These are phyloP conservation scores for Nymphicus hollandicus DNA, from an alignment of 2,113 vertebrate species.

Conservation along the genomic window DNA sequence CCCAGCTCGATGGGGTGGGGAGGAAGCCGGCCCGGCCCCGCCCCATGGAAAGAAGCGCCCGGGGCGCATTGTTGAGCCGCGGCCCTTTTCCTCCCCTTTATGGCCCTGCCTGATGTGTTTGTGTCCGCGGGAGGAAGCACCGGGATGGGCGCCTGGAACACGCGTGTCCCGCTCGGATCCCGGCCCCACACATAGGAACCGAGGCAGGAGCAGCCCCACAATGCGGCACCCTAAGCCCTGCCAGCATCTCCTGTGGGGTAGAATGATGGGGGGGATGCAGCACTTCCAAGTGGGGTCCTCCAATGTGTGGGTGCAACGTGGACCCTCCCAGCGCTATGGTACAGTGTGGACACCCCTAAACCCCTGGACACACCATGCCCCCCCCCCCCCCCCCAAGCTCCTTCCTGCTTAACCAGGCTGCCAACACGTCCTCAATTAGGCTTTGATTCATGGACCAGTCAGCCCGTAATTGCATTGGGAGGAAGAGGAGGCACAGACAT, in stretches of 20 bases:
- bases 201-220: not conserved
- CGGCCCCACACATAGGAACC: not conserved
- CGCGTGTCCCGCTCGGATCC: not conserved
- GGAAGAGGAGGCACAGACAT: not conserved
- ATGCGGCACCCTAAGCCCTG: too few relatives aligned
- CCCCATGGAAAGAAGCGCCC: slow-evolving; percentile 16
- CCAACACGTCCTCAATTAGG: slow-evolving; percentile 22
- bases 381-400: not conserved
- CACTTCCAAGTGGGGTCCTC: not conserved
- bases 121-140: slow-evolving; percentile 1
- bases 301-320: not conserved
- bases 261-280: too few relatives aligned
- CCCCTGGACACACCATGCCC: too few relatives aligned
- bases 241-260: too few relatives aligned
- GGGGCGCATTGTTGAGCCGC: not conserved
- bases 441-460: not conserved
- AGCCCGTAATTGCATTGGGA: not conserved
- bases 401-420: not conserved
- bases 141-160: not conserved
- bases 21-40: not conserved
- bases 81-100: slow-evolving; percentile 49
- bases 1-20: not conserved
- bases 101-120: slow-evolving; percentile 29
- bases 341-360: not conserved
- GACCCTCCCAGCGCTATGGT: not conserved